A percentile compares a stretch with the other conserved stretches of the same genome.
phyloP scores from a whole-genome alignment of 1,140 invertebrate species.

The Cydia splendana region DNA sequence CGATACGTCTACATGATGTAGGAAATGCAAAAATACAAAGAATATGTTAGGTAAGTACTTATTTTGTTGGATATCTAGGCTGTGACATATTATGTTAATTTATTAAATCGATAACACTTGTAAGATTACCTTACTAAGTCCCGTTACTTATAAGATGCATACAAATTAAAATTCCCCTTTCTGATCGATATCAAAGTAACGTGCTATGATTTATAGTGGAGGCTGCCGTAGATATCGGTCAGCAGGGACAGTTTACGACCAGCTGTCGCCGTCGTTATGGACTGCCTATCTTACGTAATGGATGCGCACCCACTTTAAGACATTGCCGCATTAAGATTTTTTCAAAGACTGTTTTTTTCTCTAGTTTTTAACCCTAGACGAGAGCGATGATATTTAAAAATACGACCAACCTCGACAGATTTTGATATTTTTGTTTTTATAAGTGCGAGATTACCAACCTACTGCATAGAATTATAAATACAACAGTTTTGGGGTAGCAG shows the following conservation, averaged over 20 bases:
- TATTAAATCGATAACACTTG: background rate
- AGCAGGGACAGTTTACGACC: conserved; percentile 13
- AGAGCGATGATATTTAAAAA: background rate
- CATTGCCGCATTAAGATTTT: background rate
- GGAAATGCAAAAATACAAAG: too few relatives aligned
- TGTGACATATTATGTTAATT: background rate
- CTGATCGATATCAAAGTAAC: conserved; percentile 25
- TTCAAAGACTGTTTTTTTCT: background rate
- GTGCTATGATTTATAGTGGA: conserved; percentile 22
- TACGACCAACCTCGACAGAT: too few relatives aligned
- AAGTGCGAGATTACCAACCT: too few relatives aligned
- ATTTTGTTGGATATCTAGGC: too few relatives aligned
- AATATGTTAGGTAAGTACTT: too few relatives aligned
- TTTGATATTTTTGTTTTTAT: too few relatives aligned
- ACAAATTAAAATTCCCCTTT: conserved; percentile 23
- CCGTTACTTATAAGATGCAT: conserved; percentile 24
- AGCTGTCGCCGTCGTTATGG: conserved; percentile 1
- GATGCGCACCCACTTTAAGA: conserved; percentile 1
- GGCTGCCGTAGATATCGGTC: conserved; percentile 5
- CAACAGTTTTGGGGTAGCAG: too few relatives aligned
- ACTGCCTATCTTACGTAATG: background rate
- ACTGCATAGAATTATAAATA: too few relatives aligned
- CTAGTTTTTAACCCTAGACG: background rate
- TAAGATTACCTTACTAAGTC: background rate
- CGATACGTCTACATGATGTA: too few relatives aligned